Percentiles rank a stretch among this genome's conserved stretches.
Conservation (phyloP, 2,797 vertebrate genomes). For the Syngnathus acus region DNA sequence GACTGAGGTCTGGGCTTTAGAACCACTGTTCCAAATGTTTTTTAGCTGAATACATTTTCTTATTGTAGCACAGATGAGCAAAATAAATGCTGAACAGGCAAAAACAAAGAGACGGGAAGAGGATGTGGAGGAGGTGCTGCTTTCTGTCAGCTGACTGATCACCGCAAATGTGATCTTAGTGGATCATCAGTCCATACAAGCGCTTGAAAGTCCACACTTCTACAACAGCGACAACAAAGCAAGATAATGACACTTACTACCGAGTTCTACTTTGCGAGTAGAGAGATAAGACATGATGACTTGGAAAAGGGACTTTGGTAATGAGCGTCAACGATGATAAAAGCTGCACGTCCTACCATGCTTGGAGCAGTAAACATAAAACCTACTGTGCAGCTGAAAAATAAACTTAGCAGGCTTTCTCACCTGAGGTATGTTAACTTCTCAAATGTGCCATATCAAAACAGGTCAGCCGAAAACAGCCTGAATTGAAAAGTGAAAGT, state of each 20-base stretch:
- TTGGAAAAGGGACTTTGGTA: constrained; percentile 5
- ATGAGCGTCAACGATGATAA: neutral
- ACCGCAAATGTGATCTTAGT: neutral
- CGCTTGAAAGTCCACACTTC: neutral
- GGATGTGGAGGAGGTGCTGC: constrained; percentile 21
- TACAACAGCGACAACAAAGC: neutral
- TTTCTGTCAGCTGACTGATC: constrained; percentile 43
- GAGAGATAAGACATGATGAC: constrained; percentile 4
- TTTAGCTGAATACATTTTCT: neutral
- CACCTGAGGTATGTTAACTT: neutral
- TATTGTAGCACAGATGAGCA: neutral
- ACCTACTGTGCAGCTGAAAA: neutral
- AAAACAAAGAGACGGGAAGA: constrained; percentile 16
- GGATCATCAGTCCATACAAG: neutral
- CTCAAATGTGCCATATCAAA: neutral
- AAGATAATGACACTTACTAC: neutral
- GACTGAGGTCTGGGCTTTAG: neutral
- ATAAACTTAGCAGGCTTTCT: neutral
- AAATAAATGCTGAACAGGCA: neutral
- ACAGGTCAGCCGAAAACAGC: neutral
- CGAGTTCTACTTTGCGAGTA: neutral
- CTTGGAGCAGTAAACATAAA: neutral
- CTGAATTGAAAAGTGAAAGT: neutral
- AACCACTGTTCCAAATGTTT: neutral
- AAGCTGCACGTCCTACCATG: neutral